phyloP scores from a whole-genome alignment of 2,113 vertebrate genomes.

The Chiloscyllium plagiosum region DNA sequence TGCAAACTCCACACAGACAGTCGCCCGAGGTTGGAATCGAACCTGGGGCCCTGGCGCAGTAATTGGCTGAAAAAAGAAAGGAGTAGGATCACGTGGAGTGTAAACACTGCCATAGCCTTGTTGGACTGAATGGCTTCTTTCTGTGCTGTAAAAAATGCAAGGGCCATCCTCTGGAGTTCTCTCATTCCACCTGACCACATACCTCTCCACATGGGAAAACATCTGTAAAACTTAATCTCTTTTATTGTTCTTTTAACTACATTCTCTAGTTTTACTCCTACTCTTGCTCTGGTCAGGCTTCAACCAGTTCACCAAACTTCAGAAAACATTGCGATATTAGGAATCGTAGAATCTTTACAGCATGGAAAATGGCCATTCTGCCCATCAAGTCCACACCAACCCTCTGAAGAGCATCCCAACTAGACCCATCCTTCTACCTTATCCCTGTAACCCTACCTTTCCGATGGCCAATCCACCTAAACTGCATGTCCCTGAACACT shows the following conservation, averaged over 20 bases:
- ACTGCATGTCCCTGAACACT: too few species aligned
- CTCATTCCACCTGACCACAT: background rate
- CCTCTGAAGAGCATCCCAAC: too few species aligned
- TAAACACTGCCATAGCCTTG: background rate
- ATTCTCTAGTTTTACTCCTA: background rate
- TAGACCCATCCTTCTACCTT: too few species aligned
- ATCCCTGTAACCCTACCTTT: too few species aligned
- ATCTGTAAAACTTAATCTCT: background rate
- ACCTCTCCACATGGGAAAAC: background rate
- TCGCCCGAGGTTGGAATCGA: background rate
- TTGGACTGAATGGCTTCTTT: background rate
- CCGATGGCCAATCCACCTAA: too few species aligned
- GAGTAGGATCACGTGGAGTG: background rate
- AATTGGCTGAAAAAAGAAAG: background rate
- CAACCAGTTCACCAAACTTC: background rate
- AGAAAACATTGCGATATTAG: background rate
- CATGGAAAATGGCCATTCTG: too few species aligned
- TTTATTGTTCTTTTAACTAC: background rate
- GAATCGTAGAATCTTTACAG: too few species aligned
- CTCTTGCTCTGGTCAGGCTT: background rate
- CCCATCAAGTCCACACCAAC: too few species aligned
- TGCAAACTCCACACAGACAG: background rate
- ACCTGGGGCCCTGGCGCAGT: background rate
- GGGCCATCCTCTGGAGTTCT: background rate
- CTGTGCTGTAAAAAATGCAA: background rate